phyloP scores from a whole-genome alignment of 2,888 invertebrate species.

The Euclidia mi region DNA sequence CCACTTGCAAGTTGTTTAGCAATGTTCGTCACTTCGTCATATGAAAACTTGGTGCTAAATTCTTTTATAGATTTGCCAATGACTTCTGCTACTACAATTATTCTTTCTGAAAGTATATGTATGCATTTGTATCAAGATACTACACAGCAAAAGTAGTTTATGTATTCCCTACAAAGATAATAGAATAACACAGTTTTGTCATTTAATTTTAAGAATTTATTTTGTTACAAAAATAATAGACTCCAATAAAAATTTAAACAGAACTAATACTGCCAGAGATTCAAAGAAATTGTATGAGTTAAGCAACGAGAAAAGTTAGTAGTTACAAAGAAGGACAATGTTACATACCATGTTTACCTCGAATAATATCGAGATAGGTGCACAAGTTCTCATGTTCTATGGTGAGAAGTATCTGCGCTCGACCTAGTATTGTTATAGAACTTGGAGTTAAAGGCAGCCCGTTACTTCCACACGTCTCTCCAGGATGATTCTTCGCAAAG shows the following conservation, averaged over 20 bases:
- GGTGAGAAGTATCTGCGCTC: constrained; percentile 95
- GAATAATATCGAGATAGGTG: constrained; percentile 96
- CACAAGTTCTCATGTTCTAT: constrained; percentile 95
- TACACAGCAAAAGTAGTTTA: too few relatives aligned
- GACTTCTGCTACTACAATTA: constrained; percentile 95
- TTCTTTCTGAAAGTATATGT: constrained; percentile 93
- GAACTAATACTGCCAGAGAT: too few relatives aligned
- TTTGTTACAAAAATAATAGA: too few relatives aligned
- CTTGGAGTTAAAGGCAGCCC: constrained; percentile 99
- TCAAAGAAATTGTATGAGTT: background rate
- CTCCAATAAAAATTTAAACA: too few relatives aligned
- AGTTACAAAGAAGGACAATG: constrained; percentile 15
- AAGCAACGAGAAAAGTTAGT: too few relatives aligned
- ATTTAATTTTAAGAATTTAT: too few relatives aligned
- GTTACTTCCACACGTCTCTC: constrained; percentile 98
- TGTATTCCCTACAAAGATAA: too few relatives aligned
- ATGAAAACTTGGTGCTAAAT: constrained; percentile 76
- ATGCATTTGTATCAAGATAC: too few relatives aligned
- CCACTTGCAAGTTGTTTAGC: constrained; percentile 93
- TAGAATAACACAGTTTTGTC: too few relatives aligned
- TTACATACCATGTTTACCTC: constrained; percentile 97
- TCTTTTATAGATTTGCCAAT: constrained; percentile 92
- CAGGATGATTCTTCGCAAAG: constrained; percentile 97
- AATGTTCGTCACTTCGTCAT: constrained; percentile 90
- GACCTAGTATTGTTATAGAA: constrained; percentile 97